These are phyloP conservation scores for Kuschelorhynchus macadamiae DNA, from an alignment of 2,888 invertebrate genomes.

Conservation along the genomic window DNA sequence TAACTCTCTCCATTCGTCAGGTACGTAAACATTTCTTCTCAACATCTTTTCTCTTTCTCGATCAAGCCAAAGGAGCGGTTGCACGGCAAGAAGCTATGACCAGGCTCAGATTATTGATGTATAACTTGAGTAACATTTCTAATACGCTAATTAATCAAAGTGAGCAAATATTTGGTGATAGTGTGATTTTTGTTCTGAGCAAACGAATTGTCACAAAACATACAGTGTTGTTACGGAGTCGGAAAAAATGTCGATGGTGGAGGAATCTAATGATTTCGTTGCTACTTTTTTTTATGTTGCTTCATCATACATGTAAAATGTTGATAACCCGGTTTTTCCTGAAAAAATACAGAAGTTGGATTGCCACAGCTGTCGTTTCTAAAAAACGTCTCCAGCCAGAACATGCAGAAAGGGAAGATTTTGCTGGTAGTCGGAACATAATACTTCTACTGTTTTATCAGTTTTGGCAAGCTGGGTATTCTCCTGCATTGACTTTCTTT, in stretches of 20 bases:
- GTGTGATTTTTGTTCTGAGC: slow-evolving; percentile 42
- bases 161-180: slow-evolving; percentile 34
- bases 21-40: slow-evolving; percentile 34
- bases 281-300: no score
- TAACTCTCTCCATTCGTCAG: slow-evolving; percentile 34
- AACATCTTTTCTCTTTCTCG: slow-evolving; percentile 34
- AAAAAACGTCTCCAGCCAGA: no score
- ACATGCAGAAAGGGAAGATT: no score
- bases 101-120: slow-evolving; percentile 13
- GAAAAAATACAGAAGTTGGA: no score
- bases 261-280: no score
- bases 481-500: no score
- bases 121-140: neutral
- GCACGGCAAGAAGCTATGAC: slow-evolving; percentile 47
- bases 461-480: no score
- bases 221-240: slow-evolving; percentile 11
- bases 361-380: no score
- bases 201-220: slow-evolving; percentile 39
- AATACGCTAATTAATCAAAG: slow-evolving; percentile 24
- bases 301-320: no score
- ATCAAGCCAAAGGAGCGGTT: slow-evolving; percentile 41
- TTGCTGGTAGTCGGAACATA: no score
- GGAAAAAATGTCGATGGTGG: neutral
- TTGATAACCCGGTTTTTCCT: no score
- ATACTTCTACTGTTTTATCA: no score